Evolutionary conservation across 1,140 invertebrate species (phyloP).

Genomic region (Hycleus cichorii): DNA sequence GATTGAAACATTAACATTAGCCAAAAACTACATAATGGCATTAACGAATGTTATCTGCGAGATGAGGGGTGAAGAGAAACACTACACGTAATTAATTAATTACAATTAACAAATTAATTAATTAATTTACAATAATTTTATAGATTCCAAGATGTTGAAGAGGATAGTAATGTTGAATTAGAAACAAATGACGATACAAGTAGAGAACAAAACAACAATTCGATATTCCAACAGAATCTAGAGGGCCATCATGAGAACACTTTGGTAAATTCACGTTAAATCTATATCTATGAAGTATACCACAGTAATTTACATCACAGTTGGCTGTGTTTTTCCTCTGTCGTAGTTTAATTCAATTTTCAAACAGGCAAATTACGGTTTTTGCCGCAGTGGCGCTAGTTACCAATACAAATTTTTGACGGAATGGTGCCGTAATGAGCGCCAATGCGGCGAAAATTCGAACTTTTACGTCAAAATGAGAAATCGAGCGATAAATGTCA

Average conservation of each 20-base stretch:
- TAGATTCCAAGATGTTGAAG: slow-evolving; percentile 40
- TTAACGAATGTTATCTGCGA: slow-evolving; percentile 76
- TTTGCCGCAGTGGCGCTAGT: too few relatives aligned
- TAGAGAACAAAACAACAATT: slow-evolving; percentile 38
- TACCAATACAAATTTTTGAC: too few relatives aligned
- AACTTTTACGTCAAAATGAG: too few relatives aligned
- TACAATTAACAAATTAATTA: not conserved
- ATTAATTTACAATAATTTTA: slow-evolving; percentile 10
- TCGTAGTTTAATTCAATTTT: too few relatives aligned
- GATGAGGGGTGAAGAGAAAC: slow-evolving; percentile 42
- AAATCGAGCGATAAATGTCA: too few relatives aligned
- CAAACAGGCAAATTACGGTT: too few relatives aligned
- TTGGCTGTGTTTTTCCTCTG: too few relatives aligned
- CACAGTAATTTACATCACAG: too few relatives aligned
- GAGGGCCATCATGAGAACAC: slow-evolving; percentile 32
- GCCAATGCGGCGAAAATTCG: too few relatives aligned
- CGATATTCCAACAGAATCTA: slow-evolving; percentile 37
- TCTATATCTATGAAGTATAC: too few relatives aligned
- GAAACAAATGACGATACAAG: slow-evolving; percentile 23
- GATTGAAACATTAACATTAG: slow-evolving; percentile 84
- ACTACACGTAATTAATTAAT: slow-evolving; percentile 37
- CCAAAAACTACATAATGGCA: slow-evolving; percentile 91
- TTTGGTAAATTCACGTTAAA: slow-evolving; percentile 27
- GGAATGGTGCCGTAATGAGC: too few relatives aligned
- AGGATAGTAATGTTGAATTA: slow-evolving; percentile 35